Percentiles rank a stretch among this genome's conserved stretches.
phyloP scores from a whole-genome alignment of 2,888 invertebrate genomes.

The Thyatira batis region DNA sequence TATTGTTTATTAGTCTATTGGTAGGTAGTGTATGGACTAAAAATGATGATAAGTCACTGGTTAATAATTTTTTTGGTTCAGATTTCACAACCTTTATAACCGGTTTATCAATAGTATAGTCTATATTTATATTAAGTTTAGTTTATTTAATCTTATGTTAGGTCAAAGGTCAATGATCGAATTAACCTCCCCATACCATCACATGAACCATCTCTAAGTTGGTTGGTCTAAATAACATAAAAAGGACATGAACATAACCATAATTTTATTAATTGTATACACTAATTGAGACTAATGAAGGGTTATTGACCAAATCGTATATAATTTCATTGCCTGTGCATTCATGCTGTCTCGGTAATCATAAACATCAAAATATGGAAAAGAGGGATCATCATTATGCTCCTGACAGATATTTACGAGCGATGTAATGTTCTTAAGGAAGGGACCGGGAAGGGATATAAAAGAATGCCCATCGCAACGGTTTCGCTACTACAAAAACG shows the following conservation, averaged over 20 bases:
- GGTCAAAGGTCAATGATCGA: too few relatives aligned
- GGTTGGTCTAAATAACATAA: too few relatives aligned
- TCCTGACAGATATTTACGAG: not conserved
- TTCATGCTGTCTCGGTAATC: not conserved
- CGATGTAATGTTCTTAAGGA: not conserved
- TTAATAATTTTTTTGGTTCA: too few relatives aligned
- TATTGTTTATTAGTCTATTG: not conserved
- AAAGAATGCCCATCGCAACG: not conserved
- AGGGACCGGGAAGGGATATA: not conserved
- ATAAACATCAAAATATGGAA: not conserved
- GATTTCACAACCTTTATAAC: too few relatives aligned
- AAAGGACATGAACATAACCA: too few relatives aligned
- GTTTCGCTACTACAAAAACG: not conserved
- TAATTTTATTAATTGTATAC: not conserved
- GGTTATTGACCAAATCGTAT: not conserved
- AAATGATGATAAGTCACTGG: too few relatives aligned
- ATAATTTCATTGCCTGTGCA: not conserved
- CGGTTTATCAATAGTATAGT: too few relatives aligned
- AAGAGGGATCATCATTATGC: not conserved
- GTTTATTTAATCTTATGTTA: too few relatives aligned
- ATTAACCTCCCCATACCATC: too few relatives aligned
- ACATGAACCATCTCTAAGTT: too few relatives aligned
- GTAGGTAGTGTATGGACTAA: too few relatives aligned
- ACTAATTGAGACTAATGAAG: not conserved
- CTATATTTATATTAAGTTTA: too few relatives aligned